phyloP scores from a whole-genome alignment of 2,113 vertebrate genomes.

The Dissostichus mawsoni region DNA sequence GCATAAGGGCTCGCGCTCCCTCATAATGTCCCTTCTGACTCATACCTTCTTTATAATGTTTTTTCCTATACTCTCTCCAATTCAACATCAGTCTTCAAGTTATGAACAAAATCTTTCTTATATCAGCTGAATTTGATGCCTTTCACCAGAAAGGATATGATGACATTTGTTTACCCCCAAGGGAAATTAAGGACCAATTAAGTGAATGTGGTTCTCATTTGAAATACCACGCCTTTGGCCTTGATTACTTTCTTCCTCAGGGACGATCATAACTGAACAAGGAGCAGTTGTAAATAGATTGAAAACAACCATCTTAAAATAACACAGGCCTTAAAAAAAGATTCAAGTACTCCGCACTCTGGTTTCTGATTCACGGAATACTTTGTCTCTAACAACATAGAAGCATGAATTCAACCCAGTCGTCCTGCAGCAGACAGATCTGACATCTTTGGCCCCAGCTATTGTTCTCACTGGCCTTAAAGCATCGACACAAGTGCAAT shows the following conservation, averaged over 20 bases:
- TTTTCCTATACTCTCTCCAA: neutral
- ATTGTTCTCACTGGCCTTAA: constrained; percentile 18
- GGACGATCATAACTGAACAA: neutral
- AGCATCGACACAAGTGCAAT: neutral
- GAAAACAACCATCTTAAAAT: neutral
- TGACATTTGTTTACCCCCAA: no score
- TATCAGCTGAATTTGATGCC: no score
- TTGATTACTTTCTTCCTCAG: neutral
- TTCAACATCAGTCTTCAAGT: neutral
- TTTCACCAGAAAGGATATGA: neutral
- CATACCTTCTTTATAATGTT: neutral
- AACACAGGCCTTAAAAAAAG: neutral
- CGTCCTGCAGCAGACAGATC: neutral
- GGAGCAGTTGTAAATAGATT: constrained; percentile 20
- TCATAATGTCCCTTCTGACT: neutral
- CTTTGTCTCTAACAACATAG: neutral
- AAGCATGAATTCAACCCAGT: neutral
- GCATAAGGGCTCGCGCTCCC: neutral
- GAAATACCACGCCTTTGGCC: neutral
- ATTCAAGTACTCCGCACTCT: neutral
- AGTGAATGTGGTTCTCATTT: neutral
- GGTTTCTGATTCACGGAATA: neutral
- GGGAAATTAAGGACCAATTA: no score
- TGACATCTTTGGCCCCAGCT: neutral
- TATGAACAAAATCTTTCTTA: neutral